These are phyloP conservation scores for Amiota minor DNA, from an alignment of 2,888 invertebrate species.

Conservation along the genomic window DNA sequence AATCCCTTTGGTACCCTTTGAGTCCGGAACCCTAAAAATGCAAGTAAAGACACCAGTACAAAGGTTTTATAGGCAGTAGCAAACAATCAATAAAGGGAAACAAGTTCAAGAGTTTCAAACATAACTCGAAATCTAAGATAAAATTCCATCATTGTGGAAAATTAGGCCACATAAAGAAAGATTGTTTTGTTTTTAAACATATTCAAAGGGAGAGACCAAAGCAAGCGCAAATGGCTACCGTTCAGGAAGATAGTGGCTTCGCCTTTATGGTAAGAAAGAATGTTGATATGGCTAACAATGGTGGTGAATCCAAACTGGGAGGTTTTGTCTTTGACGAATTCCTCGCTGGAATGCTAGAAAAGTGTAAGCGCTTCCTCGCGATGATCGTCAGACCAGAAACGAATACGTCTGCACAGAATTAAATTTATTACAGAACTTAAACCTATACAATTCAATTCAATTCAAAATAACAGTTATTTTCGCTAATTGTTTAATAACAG, in stretches of 20 bases:
- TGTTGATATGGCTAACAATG: neutral
- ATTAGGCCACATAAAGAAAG: constrained; percentile 54
- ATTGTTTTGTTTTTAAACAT: constrained; percentile 47
- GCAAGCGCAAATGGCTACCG: constrained; percentile 20
- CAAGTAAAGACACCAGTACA: constrained; percentile 46
- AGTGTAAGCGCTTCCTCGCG: too few relatives aligned
- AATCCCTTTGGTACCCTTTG: too few relatives aligned
- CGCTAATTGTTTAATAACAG: too few relatives aligned
- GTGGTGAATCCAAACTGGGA: too few relatives aligned
- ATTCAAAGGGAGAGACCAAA: constrained; percentile 14
- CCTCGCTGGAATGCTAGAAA: too few relatives aligned
- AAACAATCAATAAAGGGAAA: constrained; percentile 11
- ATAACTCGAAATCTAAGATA: constrained; percentile 17
- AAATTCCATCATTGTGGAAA: constrained; percentile 62
- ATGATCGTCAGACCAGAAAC: too few relatives aligned
- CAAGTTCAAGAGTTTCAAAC: constrained; percentile 3
- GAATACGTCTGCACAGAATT: too few relatives aligned
- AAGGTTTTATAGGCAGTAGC: constrained; percentile 53
- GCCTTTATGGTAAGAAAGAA: constrained; percentile 21
- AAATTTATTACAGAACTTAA: too few relatives aligned
- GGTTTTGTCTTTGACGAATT: too few relatives aligned
- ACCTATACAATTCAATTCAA: too few relatives aligned
- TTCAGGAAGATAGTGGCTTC: constrained; percentile 16
- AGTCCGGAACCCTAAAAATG: too few relatives aligned
- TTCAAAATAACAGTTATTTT: too few relatives aligned